phyloP scores from a whole-genome alignment of 2,113 vertebrate genomes.

The Macrotus californicus region DNA sequence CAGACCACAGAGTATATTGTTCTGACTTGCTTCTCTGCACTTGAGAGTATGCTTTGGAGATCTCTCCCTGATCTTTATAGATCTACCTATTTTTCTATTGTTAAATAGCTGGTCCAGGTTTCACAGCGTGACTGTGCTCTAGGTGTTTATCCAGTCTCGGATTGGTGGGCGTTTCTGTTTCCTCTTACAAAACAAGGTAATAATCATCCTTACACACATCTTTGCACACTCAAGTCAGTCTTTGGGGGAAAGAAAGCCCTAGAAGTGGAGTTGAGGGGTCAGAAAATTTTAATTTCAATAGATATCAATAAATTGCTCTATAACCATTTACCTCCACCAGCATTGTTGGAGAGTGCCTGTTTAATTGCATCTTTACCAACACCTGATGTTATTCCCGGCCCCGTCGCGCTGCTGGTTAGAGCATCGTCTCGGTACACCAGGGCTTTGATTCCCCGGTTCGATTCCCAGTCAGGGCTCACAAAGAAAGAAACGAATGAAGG shows the following conservation, averaged over 20 bases:
- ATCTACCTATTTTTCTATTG: neutral
- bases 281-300: neutral
- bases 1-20: neutral
- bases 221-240: neutral
- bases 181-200: neutral
- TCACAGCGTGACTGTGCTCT: neutral
- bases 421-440: no score
- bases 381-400: neutral
- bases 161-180: neutral
- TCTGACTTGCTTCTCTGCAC: neutral
- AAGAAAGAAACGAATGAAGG: no score
- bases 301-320: neutral
- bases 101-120: neutral
- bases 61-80: neutral
- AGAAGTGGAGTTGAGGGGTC: neutral
- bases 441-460: no score
- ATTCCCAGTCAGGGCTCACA: no score
- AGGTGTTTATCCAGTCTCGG: neutral
- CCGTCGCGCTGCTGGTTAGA: no score
- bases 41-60: neutral
- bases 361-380: neutral
- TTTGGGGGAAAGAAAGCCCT: neutral
- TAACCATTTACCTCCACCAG: neutral
- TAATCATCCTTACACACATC: neutral
- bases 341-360: rapidly evolving